phyloP scores from a whole-genome alignment of 2,888 invertebrate genomes.

The Cremastobaeus sp. region DNA sequence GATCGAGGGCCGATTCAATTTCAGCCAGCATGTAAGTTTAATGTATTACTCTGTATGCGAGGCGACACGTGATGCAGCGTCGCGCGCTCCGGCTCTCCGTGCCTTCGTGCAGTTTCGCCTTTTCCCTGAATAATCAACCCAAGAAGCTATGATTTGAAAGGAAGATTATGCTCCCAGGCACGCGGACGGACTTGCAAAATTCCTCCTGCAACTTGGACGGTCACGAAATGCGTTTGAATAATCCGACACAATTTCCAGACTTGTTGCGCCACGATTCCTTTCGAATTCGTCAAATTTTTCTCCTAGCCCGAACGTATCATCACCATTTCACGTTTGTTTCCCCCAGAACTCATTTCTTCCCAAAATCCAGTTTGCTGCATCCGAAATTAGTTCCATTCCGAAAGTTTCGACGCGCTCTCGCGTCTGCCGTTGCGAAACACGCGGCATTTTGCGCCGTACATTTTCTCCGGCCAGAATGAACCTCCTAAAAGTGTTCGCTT shows the following conservation, averaged over 20 bases:
- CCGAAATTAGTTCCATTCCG: no score
- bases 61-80: slow-evolving; percentile 52
- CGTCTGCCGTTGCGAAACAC: no score
- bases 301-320: no score
- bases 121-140: slow-evolving; percentile 53
- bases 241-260: slow-evolving; percentile 57
- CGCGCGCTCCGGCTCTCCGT: slow-evolving; percentile 20
- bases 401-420: no score
- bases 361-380: no score
- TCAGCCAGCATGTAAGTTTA: slow-evolving; percentile 35
- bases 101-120: slow-evolving; percentile 45
- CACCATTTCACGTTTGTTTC: no score
- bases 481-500: slow-evolving; percentile 26
- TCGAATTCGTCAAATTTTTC: neutral
- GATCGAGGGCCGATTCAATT: slow-evolving; percentile 53
- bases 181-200: slow-evolving; percentile 59
- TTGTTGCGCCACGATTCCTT: slow-evolving; percentile 15
- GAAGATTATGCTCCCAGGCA: slow-evolving; percentile 48
- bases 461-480: slow-evolving; percentile 38
- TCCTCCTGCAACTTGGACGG: slow-evolving; percentile 57
- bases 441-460: no score
- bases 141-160: slow-evolving; percentile 56
- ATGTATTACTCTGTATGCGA: slow-evolving; percentile 56
- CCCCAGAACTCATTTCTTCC: no score
- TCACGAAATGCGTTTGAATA: slow-evolving; percentile 55